Conservation (phyloP, 30 jellyfish, hydroid and myxozoan species). For the Turritopsis rubra region DNA sequence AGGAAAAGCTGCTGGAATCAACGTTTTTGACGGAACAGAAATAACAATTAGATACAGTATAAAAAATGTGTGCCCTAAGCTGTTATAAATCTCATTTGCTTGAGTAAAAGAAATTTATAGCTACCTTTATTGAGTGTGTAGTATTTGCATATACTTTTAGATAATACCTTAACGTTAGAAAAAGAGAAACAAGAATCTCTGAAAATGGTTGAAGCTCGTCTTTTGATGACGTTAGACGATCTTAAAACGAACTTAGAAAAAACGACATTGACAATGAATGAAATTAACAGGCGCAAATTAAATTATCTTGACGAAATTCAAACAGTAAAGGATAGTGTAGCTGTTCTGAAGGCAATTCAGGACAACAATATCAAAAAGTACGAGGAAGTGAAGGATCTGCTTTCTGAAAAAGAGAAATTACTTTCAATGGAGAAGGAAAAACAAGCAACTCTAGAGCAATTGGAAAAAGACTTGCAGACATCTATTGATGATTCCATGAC, state of each 20-base stretch:
- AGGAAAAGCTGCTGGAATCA: too few relatives aligned
- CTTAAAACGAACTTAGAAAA: not conserved
- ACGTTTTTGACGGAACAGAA: too few relatives aligned
- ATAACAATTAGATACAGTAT: too few relatives aligned
- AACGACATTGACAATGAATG: not conserved
- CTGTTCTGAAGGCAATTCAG: not conserved
- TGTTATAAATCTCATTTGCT: too few relatives aligned
- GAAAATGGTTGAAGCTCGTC: slow-evolving; percentile 9
- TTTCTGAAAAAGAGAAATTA: not conserved
- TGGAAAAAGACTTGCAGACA: not conserved
- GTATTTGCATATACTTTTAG: not conserved
- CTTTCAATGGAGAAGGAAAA: not conserved
- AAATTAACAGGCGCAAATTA: not conserved
- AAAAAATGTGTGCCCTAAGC: too few relatives aligned
- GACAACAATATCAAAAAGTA: not conserved
- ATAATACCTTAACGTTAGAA: not conserved
- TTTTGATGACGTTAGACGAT: not conserved
- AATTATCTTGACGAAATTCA: not conserved
- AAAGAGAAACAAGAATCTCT: not conserved
- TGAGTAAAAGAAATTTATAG: too few relatives aligned
- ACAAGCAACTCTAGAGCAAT: not conserved
- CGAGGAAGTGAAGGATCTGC: not conserved
- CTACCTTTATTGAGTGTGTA: too few relatives aligned
- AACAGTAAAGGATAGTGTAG: not conserved
- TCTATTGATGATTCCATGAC: not conserved